Conservation (phyloP, 2,888 invertebrate genomes). For the Philonicus albiceps region DNA sequence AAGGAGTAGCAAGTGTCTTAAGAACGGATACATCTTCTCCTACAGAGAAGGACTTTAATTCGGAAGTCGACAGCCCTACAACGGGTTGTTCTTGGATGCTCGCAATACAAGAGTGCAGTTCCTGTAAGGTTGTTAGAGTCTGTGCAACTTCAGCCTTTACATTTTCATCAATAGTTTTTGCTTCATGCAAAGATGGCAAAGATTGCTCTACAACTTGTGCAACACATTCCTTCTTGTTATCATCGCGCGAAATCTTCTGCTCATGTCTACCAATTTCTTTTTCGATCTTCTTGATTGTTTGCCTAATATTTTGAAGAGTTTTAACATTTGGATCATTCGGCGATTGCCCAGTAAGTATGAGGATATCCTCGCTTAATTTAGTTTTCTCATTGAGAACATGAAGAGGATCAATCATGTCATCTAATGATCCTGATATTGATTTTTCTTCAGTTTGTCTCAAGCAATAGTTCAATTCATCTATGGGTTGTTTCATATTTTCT, state of each 20-base stretch:
- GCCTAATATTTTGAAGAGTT: constrained; percentile 56
- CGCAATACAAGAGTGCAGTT: constrained; percentile 58
- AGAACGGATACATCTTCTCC: constrained; percentile 52
- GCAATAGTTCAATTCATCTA: constrained; percentile 65
- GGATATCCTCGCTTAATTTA: constrained; percentile 56
- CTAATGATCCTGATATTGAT: constrained; percentile 59
- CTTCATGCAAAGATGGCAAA: constrained; percentile 56
- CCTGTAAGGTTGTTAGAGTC: constrained; percentile 54
- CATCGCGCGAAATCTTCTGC: constrained; percentile 57
- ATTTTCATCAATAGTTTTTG: constrained; percentile 56
- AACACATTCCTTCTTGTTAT: constrained; percentile 57
- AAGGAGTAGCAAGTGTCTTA: constrained; percentile 55
- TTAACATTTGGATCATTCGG: constrained; percentile 55
- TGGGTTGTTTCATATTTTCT: constrained; percentile 65
- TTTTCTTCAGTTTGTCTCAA: constrained; percentile 62
- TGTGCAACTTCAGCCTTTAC: constrained; percentile 54
- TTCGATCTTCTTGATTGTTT: constrained; percentile 52
- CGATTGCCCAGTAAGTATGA: constrained; percentile 53
- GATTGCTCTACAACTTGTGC: constrained; percentile 55
- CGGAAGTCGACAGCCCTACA: constrained; percentile 37
- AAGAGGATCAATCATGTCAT: constrained; percentile 60
- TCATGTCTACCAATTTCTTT: constrained; percentile 61
- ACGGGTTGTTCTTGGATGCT: constrained; percentile 53
- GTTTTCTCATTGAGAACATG: constrained; percentile 58
- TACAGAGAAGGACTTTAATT: constrained; percentile 8